Base-by-base conservation (phyloP, 2,113 vertebrate genomes). In the Paratilapia polleni region DNA sequence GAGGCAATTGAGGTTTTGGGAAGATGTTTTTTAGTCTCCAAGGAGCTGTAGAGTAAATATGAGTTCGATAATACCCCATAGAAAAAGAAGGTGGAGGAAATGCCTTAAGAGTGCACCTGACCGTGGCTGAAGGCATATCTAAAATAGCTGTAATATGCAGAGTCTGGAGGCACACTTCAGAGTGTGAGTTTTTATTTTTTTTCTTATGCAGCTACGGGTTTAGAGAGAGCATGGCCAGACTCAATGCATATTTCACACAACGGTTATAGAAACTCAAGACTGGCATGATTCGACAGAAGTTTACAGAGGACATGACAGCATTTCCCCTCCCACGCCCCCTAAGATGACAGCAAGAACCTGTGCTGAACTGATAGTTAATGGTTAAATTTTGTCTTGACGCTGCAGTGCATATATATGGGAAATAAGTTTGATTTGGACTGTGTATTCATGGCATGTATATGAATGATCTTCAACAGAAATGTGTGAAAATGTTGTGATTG, bases 1-100 rank as follows among this genome's bases (percentile, higher is more conserved):
- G 63, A 87, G 78, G 61, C 78, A 77, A 36, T 81, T 31, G 52
- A 82, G 47, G 61, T 77, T 41, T 70, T 11, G 62, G 68, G 41
- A 78, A 87, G 82, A 77, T 58, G 36, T 81, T 76, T 66, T 74
- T 73, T 87, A 60, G 64, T 80, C 81, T 89, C 85, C 84, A 68
- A 83, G 87, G 84, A 82, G 74, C 68, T 81, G 73, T n/a, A 36
- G 84, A 88, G 84, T 89, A 84, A 92, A 90, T 81, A 87, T 66
- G 47, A 85, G 41, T 24, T 12, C 58, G 43, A 75, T 80, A 82
- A 87, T 77, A 66, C 70, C 66, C 24, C 49, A 41, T 60, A 73
- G 76, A 81, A 73, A 34, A 57, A 56, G 28, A 36, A 62, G 17
- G 28, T 5, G 5, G 8, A 60, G 59, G 13, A 54, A 19, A 49